Evolutionary conservation across 2,113 vertebrate genomes (phyloP).

Genomic region (Anthoscopus minutus): DNA sequence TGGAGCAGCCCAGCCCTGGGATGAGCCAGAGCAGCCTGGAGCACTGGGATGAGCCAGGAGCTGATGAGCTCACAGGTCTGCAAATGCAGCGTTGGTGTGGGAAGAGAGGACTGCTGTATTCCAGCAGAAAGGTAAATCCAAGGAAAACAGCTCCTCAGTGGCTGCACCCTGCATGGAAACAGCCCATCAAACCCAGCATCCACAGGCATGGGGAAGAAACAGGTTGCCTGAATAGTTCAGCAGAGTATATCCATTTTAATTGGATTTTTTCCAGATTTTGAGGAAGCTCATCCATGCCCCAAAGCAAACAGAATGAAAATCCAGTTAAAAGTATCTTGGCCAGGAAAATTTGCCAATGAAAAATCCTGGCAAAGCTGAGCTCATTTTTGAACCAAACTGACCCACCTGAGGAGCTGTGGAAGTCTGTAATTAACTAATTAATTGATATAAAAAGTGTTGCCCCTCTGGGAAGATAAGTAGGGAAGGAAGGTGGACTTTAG

Average conservation of each 20-base stretch:
- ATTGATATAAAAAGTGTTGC: background rate
- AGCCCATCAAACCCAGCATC: background rate
- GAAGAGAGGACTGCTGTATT: background rate
- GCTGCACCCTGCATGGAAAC: background rate
- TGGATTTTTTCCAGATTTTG: background rate
- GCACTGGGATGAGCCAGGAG: background rate
- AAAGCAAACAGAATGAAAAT: background rate
- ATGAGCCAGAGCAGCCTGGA: background rate
- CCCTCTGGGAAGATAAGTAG: background rate
- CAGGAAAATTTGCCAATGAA: background rate
- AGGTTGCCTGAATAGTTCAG: background rate
- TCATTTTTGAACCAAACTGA: background rate
- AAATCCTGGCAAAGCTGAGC: background rate
- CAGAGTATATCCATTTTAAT: background rate
- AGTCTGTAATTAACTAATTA: background rate
- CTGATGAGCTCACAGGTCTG: background rate
- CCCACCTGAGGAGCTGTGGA: background rate
- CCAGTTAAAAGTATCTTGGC: background rate
- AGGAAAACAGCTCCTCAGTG: background rate
- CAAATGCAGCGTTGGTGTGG: accelerated
- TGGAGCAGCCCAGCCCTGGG: background rate
- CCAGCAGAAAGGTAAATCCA: background rate
- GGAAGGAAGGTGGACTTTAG: background rate
- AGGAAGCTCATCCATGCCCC: background rate
- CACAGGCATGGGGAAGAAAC: background rate